Evolutionary conservation across 2,113 vertebrate species (phyloP), one percentile per base, ranked within the genome.

Genomic region (Syrrhaptes paradoxus): DNA sequence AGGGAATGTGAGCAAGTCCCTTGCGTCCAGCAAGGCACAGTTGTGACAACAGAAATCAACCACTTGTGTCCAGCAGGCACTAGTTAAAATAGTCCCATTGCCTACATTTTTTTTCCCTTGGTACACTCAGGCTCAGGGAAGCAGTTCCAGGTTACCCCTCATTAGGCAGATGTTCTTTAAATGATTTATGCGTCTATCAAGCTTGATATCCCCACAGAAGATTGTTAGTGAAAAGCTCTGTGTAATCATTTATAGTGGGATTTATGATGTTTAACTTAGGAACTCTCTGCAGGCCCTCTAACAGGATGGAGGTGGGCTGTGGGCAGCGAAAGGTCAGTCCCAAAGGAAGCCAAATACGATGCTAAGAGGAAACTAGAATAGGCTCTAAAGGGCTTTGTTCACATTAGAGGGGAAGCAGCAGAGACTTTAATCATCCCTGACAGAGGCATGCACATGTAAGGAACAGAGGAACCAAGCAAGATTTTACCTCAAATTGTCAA

Each of bases 151-250:
- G 96, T 94, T 96, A 93, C 65, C 87, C 82, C 94, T 96, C 94
- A 93, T 97, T 97, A 95, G 92, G 91, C 95, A 96, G 95, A 97
- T 95, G 93, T 93, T 94, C 84, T 92, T 93, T 93, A 89, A 96
- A 89, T 97, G 97, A 97, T 97, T 97, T 97, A 97, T 97, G 94
- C 71, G 85, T 95, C 95, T 94, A 95, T 97, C 96, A 92, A 95
- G 94, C 93, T 62, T 88, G 83, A 97, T 93, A 95, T 92, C 94
- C 96, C 97, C 95, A 84, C 92, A 90, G 95, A 94, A 96, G 93
- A 97, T 93, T 95, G 96, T 96, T 97, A 96, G 96, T 93, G 92
- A 96, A 97, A 97, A 97, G 91, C 96, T 93, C 95, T 93, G 93
- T 94, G 89, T 97, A 97, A 97, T 97, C 96, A 96, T 96, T 97